Percentiles rank a stretch among this genome's conserved stretches.
phyloP scores from a whole-genome alignment of 2,113 vertebrate genomes.

The Erythrocebus patas region DNA sequence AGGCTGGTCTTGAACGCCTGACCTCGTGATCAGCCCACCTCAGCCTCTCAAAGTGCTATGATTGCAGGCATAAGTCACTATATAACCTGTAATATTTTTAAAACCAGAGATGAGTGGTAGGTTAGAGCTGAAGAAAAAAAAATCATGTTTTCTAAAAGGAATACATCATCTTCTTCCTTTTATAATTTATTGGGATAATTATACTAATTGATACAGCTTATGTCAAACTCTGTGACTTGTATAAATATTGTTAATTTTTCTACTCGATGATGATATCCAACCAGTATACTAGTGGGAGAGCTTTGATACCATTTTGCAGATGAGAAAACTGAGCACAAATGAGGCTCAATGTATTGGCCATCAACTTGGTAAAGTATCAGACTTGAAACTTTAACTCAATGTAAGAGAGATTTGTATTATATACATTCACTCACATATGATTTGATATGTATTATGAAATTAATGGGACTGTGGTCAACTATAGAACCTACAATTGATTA shows the following conservation, averaged over 20 bases:
- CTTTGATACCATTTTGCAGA: not conserved
- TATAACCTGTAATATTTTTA: not conserved
- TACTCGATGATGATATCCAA: not conserved
- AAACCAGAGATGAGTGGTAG: not conserved
- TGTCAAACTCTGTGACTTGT: not conserved
- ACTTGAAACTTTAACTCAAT: not conserved
- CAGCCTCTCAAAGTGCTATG: no score
- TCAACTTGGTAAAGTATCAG: not conserved
- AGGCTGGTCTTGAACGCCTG: no score
- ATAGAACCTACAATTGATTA: not conserved
- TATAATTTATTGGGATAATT: not conserved
- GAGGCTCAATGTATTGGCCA: not conserved
- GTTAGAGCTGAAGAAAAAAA: not conserved
- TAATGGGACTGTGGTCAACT: not conserved
- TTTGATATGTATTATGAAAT: not conserved
- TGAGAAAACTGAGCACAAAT: not conserved
- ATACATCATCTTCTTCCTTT: not conserved
- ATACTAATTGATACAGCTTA: not conserved
- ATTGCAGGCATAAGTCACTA: no score
- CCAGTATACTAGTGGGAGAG: not conserved
- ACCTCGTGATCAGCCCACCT: no score
- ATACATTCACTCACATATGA: not conserved
- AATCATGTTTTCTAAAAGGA: not conserved
- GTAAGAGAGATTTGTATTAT: not conserved
- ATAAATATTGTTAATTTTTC: not conserved